Evolutionary conservation across 2,797 vertebrate species (phyloP).

Genomic region (Eulemur mongoz): DNA sequence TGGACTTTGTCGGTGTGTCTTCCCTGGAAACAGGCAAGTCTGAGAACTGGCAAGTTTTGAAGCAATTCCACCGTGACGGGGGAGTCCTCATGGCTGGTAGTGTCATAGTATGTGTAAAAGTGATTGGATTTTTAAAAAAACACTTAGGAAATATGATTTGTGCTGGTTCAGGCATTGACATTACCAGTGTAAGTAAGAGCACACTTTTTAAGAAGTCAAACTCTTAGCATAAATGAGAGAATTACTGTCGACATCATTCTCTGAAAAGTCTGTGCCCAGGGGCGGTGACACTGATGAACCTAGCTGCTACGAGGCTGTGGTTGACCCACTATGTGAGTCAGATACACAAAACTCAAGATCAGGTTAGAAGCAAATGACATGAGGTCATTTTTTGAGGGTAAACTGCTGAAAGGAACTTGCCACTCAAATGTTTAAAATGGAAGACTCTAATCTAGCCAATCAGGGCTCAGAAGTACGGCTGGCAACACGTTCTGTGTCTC

Average conservation of each 20-base stretch:
- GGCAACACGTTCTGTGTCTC: accelerated
- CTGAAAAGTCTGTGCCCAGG: not conserved
- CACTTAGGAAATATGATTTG: accelerated
- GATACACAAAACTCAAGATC: not conserved
- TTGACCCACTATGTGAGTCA: not conserved
- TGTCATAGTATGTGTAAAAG: accelerated
- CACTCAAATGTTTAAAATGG: not conserved
- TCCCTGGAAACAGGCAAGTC: accelerated
- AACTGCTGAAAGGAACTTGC: not conserved
- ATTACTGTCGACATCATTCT: not conserved
- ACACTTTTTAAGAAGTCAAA: not conserved
- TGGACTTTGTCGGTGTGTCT: accelerated
- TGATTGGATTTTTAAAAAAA: not conserved
- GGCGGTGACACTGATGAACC: accelerated
- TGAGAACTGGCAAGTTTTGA: accelerated
- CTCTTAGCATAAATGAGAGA: not conserved
- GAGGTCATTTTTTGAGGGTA: not conserved
- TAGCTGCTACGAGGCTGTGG: not conserved
- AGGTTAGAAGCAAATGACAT: not conserved
- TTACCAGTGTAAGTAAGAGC: not conserved
- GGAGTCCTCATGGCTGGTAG: not conserved
- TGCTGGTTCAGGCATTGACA: not conserved
- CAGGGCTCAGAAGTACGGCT: no score
- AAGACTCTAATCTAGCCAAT: not conserved
- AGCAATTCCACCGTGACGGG: not conserved